A percentile compares a stretch with the other conserved stretches of the same genome.
These are phyloP conservation scores for Agrochola lota DNA, from an alignment of 2,888 invertebrate genomes.

Conservation along the genomic window DNA sequence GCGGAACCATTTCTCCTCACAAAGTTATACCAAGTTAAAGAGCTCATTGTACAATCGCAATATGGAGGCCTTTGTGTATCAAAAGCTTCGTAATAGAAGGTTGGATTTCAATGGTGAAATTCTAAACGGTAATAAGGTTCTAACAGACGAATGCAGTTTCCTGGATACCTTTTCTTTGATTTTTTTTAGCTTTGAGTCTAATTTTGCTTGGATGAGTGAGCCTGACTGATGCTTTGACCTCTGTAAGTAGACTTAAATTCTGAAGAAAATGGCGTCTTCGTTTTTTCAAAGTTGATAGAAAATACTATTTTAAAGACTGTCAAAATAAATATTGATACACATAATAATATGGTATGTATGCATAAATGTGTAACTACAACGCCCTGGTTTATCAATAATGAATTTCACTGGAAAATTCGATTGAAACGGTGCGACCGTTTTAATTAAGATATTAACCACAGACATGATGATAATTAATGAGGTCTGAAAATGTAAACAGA, in stretches of 20 bases:
- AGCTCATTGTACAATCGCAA: constrained; percentile 48
- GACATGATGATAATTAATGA: constrained; percentile 32
- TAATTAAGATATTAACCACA: constrained; percentile 43
- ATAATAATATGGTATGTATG: too few relatives aligned
- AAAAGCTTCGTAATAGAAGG: constrained; percentile 52
- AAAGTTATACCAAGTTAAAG: constrained; percentile 58
- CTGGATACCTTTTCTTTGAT: constrained; percentile 6
- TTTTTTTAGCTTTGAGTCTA: constrained; percentile 11
- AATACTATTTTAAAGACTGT: background rate
- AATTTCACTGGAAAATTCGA: constrained; percentile 25
- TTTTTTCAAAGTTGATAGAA: background rate
- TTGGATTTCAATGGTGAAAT: constrained; percentile 43
- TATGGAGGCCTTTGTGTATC: constrained; percentile 58
- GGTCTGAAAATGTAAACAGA: constrained; percentile 24
- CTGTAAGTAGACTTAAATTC: background rate
- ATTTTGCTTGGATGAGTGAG: background rate
- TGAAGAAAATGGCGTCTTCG: background rate
- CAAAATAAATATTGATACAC: background rate
- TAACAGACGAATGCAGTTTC: constrained; percentile 11
- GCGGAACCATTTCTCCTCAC: constrained; percentile 36
- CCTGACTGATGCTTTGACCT: background rate
- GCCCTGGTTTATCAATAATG: constrained; percentile 12
- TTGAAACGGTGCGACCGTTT: constrained; percentile 1
- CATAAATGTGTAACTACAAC: constrained; percentile 2
- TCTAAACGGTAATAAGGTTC: constrained; percentile 46